Conservation (phyloP, 92 coral and sea anemone genomes). For the Anthopleura xanthogrammica region DNA sequence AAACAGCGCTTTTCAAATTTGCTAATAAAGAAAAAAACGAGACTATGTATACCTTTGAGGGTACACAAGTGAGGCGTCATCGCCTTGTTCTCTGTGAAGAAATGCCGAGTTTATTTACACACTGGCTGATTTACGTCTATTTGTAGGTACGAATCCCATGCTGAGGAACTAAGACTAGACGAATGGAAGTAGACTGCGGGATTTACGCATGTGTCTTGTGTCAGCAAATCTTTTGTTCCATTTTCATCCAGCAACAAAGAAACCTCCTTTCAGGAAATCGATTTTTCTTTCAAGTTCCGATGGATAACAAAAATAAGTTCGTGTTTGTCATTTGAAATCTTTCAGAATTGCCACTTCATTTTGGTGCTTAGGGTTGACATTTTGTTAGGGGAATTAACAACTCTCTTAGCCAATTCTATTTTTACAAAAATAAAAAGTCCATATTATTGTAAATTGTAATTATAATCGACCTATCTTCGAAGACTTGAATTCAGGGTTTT, state of each 20-base stretch:
- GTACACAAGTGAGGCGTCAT: slow-evolving; percentile 56
- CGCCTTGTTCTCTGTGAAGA: slow-evolving; percentile 36
- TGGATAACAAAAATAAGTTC: slow-evolving; percentile 27
- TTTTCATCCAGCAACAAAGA: slow-evolving; percentile 37
- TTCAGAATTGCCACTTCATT: slow-evolving; percentile 20
- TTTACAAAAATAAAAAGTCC: slow-evolving; percentile 5
- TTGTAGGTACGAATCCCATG: not conserved
- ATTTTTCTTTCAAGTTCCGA: slow-evolving; percentile 46
- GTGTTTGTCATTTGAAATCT: slow-evolving; percentile 25
- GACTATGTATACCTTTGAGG: slow-evolving; percentile 54
- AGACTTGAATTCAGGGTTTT: slow-evolving; percentile 18
- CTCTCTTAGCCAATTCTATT: slow-evolving; percentile 4
- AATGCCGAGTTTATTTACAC: slow-evolving; percentile 54
- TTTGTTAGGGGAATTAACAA: not conserved
- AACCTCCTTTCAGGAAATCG: slow-evolving; percentile 65
- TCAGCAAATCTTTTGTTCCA: slow-evolving; percentile 33
- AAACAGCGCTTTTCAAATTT: slow-evolving; percentile 31
- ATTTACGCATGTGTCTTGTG: slow-evolving; percentile 47
- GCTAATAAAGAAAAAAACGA: slow-evolving; percentile 45
- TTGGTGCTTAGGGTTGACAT: slow-evolving; percentile 6
- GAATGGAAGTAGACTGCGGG: slow-evolving; percentile 8
- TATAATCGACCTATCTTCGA: slow-evolving; percentile 44
- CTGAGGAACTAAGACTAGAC: slow-evolving; percentile 23
- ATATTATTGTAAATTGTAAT: slow-evolving; percentile 27
- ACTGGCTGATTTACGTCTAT: slow-evolving; percentile 28